Base-by-base conservation (phyloP, 2,888 invertebrate genomes). In the Dasypolia templi region DNA sequence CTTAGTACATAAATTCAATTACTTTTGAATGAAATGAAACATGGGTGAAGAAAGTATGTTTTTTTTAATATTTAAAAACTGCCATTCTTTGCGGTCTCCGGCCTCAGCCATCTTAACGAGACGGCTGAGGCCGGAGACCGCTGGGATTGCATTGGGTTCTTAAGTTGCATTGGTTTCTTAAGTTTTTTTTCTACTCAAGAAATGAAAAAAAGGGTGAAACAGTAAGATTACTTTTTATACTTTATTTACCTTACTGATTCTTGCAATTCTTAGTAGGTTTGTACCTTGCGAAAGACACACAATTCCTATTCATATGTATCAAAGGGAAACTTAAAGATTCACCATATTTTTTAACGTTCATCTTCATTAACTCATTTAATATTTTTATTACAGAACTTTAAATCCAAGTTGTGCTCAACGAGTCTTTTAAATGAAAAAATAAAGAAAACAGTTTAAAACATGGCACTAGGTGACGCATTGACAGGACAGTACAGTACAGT, bases 1-100 rank as follows among this genome's bases (percentile, higher is more conserved):
- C 81, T 84, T 71, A 80, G 64, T 84, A 67, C 69, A 83, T 83
- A 81, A 81, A 83, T 81, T 81, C 58, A 81, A 74, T 83, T 58
- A 80, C 67, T 75, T 75, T 75, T 66, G 56, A 72, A 80, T 72
- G 79, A 84, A 86, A 77, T 70, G 58, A 66, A 74, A 72, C 68
- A 77, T 75, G 72, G 68, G 63, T 72, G 39, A 61, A 81, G 75
- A 82, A 74, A 63, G 44, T 64, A 46, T 72, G 62, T 53, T n/a
- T 55, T 72, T 69, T 83, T 78, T 84, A 64, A 76, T 76, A 72
- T 78, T 72, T 72, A 80, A 73, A n/a, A 68, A 83, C 77, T 79
- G 75, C 77, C 72, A 56, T 70, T 81, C 76, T 78, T 77, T 67
- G 44, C 53, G 62, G n/a, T n/a, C n/a, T n/a, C n/a, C n/a, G n/a